Base-by-base conservation (phyloP, 1,140 invertebrate genomes). In the Drosophila asahinai region DNA sequence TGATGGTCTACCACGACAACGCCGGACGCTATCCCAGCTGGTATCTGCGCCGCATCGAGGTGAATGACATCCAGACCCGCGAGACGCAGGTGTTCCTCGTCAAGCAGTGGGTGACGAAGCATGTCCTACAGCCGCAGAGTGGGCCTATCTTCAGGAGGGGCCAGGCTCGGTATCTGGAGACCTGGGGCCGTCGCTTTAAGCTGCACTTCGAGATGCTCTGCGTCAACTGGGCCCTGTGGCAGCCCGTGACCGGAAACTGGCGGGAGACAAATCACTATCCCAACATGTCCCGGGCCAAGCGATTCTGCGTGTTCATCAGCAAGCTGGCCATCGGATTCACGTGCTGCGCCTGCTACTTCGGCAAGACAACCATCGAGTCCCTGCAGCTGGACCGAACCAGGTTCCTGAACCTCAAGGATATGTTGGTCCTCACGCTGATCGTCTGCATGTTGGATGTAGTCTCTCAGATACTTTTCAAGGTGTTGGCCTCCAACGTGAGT, bases 141-240 rank as follows among this genome's bases (percentile, higher is more conserved):
- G 1, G 49, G 2, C 8, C 73, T 36, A 40, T 86, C 0, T 52
- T 77, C 1, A 38, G 5, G 0, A 12, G 8, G 7, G 76, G 77
- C 12, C 61, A 73, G 1, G 5, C 19, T 1, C 22, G 27, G 0
- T 0, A 22, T 0, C 6, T 59, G 0, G 83, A 45, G 2, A 19
- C 0, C 1, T 74, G 68, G 72, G 12, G 36, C 0, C n/a, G 8
- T 1, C 48, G 83, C 5, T 83, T 86, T 27, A 6, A 0, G 0
- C 0, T 11, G 2, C 11, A 49, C 14, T 67, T 55, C 7, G 83
- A 86, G 33, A 63, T 47, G 3, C n/a, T 60, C 0, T 83, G 63
- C 71, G 40, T 66, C 30, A 86, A 86, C 22, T 86, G 80, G 79
- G 43, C 62, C 4, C 27, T 86, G 14, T 83, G 76, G 76, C 83